Evolutionary conservation across 2,888 invertebrate genomes (phyloP).

Genomic region (Coelinius sp.): DNA sequence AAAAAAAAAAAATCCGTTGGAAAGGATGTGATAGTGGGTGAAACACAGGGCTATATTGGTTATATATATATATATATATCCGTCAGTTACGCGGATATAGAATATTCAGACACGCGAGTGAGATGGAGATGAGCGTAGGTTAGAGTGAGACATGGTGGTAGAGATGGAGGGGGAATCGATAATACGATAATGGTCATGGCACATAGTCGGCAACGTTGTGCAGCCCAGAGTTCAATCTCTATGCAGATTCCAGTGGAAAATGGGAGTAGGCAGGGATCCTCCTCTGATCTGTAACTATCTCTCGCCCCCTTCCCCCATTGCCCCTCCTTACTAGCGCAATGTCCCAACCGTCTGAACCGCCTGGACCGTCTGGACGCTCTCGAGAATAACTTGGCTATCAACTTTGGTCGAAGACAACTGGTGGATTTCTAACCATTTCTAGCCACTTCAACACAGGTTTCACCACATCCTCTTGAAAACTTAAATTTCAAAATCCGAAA

Average conservation of each 20-base stretch:
- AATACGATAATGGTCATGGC: conserved; percentile 39
- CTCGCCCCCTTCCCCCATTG: background rate
- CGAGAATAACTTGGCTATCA: too few species aligned
- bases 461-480: too few species aligned
- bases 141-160: background rate
- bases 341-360: too few species aligned
- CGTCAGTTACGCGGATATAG: conserved; percentile 1
- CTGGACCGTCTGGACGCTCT: too few species aligned
- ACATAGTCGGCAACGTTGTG: conserved; percentile 35
- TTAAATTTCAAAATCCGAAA: too few species aligned
- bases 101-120: conserved; percentile 46
- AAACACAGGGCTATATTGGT: background rate
- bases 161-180: conserved; percentile 22
- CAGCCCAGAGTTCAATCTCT: conserved; percentile 54
- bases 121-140: too few species aligned
- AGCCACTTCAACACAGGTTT: too few species aligned
- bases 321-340: too few species aligned
- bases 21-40: conserved; percentile 17
- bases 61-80: conserved; percentile 8
- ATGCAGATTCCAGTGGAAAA: conserved; percentile 54
- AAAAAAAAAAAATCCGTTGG: background rate
- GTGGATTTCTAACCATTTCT: too few species aligned
- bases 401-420: too few species aligned
- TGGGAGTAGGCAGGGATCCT: conserved; percentile 37
- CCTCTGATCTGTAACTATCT: conserved; percentile 20